phyloP scores from a whole-genome alignment of 2,888 invertebrate species.

The Lycia hirtaria region DNA sequence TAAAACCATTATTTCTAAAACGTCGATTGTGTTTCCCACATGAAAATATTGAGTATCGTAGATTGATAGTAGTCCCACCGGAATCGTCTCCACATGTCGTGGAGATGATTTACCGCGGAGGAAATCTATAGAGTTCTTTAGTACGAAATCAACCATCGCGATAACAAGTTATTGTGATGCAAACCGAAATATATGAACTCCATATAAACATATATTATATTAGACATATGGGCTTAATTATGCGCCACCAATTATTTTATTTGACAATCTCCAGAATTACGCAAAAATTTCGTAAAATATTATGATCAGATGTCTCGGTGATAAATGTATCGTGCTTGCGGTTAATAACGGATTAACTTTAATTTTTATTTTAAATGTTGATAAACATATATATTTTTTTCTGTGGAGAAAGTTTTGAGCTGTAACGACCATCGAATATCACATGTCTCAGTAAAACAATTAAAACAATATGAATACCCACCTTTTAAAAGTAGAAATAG shows the following conservation, averaged over 20 bases:
- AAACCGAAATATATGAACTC: constrained; percentile 14
- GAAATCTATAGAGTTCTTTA: constrained; percentile 30
- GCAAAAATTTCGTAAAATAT: constrained; percentile 7
- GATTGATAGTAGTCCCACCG: constrained; percentile 10
- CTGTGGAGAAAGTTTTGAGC: too few species aligned
- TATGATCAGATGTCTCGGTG: constrained; percentile 1
- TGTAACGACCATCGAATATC: too few species aligned
- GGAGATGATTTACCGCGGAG: constrained; percentile 25
- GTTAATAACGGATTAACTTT: background rate
- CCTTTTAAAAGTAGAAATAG: too few species aligned
- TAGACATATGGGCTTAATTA: constrained; percentile 16
- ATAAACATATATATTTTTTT: background rate
- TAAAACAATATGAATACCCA: too few species aligned
- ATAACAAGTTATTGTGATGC: constrained; percentile 24
- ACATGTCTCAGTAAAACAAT: too few species aligned
- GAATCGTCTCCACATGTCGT: constrained; percentile 15
- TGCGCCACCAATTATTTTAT: constrained; percentile 7
- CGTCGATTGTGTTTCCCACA: background rate
- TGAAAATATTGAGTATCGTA: background rate
- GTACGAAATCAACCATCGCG: constrained; percentile 23
- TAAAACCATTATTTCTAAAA: too few species aligned
- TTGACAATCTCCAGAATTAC: constrained; percentile 7
- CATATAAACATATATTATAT: too few species aligned
- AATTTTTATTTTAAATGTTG: background rate
- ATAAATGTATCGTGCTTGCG: constrained; percentile 1